Base-by-base conservation (phyloP, 2,797 vertebrate genomes). In the Hoplostethus atlanticus region DNA sequence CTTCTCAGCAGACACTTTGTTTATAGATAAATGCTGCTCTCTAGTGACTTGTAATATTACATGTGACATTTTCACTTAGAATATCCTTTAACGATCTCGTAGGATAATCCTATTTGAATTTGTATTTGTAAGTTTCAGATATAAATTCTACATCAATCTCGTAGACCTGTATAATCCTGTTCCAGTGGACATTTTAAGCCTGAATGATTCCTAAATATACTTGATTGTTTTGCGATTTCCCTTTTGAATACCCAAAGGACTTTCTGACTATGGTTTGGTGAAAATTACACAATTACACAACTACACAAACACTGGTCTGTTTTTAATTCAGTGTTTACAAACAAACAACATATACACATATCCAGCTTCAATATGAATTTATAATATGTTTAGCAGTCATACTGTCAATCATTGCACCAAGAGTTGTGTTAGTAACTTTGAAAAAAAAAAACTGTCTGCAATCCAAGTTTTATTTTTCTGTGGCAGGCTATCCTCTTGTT, bases 311-410 rank as follows among this genome's bases (percentile, higher is more conserved):
- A 67, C 8, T 59, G n/a, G 15, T 71, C 67, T 60, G 68, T 74
- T 87, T 28, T 87, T 83, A 84, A 83, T 84, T 25, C 55, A 48
- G 46, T 59, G 47, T 72, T 28, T 57, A 65, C 15, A 64, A 25
- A 65, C 15, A 64, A 25, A 81, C 58, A 76, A 68, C 53, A 64
- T 71, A 59, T 36, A 72, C 74, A 87, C 64, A 77, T 67, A 42
- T 71, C 68, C 71, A 75, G 67, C 64, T 65, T 80, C 11, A 77
- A 76, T 79, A 77, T 62, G 1, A 67, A 66, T 77, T 77, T 64
- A 84, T 42, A 56, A 55, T 34, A 65, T 44, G 42, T 80, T 84
- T 68, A 68, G 65, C 15, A 46, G 34, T 56, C 34, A 62, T 50
- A 66, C 25, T 34, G 12, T 47, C 40, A 46, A 47, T 56, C 28